A percentile compares a stretch with the other conserved stretches of the same genome.
Conservation (phyloP, 2,797 vertebrate genomes). For the Malacoctenus gilli region DNA sequence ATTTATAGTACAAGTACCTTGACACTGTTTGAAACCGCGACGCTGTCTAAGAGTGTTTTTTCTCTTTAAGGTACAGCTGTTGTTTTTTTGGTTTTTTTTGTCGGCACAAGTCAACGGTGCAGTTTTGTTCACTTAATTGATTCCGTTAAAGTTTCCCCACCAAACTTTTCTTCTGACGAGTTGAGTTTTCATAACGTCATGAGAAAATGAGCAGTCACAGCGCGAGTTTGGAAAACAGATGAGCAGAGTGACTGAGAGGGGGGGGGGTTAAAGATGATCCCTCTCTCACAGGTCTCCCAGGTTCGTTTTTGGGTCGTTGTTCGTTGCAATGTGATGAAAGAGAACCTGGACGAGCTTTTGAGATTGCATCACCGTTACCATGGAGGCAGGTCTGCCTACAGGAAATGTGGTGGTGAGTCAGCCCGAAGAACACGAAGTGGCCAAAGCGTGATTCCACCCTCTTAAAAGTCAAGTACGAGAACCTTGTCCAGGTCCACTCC, state of each 20-base stretch:
- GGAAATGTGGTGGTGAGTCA: no score
- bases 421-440: constrained; percentile 26
- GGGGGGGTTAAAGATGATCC: neutral
- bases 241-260: no score
- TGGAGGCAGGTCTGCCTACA: constrained; percentile 7
- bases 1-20: constrained; percentile 67
- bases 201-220: constrained; percentile 1
- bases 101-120: constrained; percentile 2
- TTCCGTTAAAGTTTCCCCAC: no score
- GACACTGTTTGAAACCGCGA: constrained; percentile 17
- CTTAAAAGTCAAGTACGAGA: constrained; percentile 21
- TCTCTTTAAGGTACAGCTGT: constrained; percentile 7
- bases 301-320: constrained; percentile 10
- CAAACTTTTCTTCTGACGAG: no score
- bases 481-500: no score
- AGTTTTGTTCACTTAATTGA: constrained; percentile 8
- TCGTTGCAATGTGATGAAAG: constrained; percentile 24
- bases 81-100: constrained; percentile 20
- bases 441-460: constrained; percentile 23
- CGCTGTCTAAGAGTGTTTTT: constrained; percentile 4
- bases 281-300: constrained; percentile 8
- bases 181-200: no score
- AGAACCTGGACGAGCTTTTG: neutral
- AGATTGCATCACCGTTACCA: constrained; percentile 16
- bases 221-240: no score